Base-by-base conservation (phyloP, 2,113 vertebrate species). In the Panthera tigris region DNA sequence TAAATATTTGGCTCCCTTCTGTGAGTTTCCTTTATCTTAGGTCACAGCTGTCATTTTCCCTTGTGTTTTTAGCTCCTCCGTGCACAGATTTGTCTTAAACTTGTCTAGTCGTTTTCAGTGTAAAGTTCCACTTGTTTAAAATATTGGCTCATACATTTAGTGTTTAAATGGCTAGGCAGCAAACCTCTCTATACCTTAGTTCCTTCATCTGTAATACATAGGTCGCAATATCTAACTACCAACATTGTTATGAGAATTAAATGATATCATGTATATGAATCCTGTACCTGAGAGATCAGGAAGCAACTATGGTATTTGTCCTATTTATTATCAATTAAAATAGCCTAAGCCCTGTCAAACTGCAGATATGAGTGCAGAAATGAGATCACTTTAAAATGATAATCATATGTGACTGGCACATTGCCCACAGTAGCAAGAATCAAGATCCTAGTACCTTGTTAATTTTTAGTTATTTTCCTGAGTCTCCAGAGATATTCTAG, bases 381-480 rank as follows among this genome's bases (percentile, higher is more conserved):
- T 63, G 18, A 39, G 1, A 93, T 61, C 31, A 36, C 12, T 90
- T 95, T 69, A 85, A 88, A 81, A 89, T 50, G 73, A 76, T 80
- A 65, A 69, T 57, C 16, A 10, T 65, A 66, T 95, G 89, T 89
- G 39, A 83, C n/a, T 88, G 81, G 7, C 19, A 74, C 33, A 29
- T 93, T 57, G 13, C 68, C 11, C 31, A 87, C 80, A 81, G 14
- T 29, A 39, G 21, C 12, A 80, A 93, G 36, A 93, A 88, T 81
- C 18, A 96, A 80, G 33, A 89, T 89, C 5, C 1, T 29, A 23
- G 23, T 23, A 74, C 25, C 5, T 3, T 7, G 19, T 57, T 65
- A 61, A 50, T 29, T 94, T 93, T 94, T 84, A 86, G 45, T 86
- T 95, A 83, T 68, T 68, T 93, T 33, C 89, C 29, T 48, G 27